These are phyloP conservation scores for Hesperia comma DNA, from an alignment of 2,888 invertebrate species.

Conservation along the genomic window DNA sequence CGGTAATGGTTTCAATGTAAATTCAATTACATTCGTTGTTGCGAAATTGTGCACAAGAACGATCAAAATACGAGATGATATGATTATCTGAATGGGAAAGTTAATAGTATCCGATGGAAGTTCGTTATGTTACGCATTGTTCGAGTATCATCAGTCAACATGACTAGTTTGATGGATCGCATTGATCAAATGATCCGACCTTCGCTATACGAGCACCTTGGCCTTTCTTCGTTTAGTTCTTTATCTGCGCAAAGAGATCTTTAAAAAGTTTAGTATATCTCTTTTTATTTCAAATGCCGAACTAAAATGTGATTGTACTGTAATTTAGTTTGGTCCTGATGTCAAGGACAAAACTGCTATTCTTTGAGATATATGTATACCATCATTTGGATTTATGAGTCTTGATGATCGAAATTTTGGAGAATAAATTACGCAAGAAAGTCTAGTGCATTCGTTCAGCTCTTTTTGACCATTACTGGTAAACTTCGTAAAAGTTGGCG, in stretches of 20 bases:
- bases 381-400: background rate
- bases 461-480: too few species aligned
- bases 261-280: background rate
- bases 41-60: conserved; percentile 11
- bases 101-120: conserved; percentile 30
- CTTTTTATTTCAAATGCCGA: background rate
- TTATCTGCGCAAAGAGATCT: background rate
- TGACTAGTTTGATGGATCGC: conserved; percentile 31
- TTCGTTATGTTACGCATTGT: conserved; percentile 33
- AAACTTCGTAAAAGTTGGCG: too few species aligned
- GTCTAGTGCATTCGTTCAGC: background rate
- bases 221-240: conserved; percentile 27
- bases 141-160: conserved; percentile 29
- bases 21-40: conserved; percentile 3
- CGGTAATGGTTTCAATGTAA: conserved; percentile 6
- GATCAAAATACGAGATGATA: conserved; percentile 8
- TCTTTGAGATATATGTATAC: background rate
- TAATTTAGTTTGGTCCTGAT: background rate
- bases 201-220: conserved; percentile 26
- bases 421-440: too few species aligned
- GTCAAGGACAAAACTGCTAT: background rate
- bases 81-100: conserved; percentile 30
- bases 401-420: background rate
- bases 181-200: conserved; percentile 20
- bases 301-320: background rate